A percentile compares a stretch with the other conserved stretches of the same genome.
These are phyloP conservation scores for Pica pica DNA, from an alignment of 2,113 vertebrate species.

Conservation along the genomic window DNA sequence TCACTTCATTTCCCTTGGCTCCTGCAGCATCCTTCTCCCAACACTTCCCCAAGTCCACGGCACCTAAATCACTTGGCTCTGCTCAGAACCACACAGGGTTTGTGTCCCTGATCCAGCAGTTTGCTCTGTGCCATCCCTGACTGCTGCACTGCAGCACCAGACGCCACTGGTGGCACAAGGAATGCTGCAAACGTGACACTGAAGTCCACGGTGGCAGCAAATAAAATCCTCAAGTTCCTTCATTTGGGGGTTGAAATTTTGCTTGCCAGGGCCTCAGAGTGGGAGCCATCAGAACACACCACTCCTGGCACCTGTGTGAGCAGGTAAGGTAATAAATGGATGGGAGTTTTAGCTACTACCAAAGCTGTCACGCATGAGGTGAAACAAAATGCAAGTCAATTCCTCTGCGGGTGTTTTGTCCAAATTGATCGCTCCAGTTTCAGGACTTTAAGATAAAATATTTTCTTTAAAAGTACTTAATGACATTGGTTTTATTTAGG, in stretches of 20 bases:
- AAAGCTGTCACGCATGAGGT: background rate
- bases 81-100: background rate
- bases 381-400: background rate
- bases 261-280: background rate
- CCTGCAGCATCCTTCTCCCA: background rate
- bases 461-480: background rate
- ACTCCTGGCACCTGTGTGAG: background rate
- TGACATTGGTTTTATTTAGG: background rate
- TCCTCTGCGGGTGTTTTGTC: background rate
- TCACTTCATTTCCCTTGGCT: background rate
- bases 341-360: background rate
- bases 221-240: background rate
- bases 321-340: background rate
- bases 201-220: background rate
- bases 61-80: background rate
- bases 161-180: background rate
- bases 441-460: background rate
- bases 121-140: background rate
- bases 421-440: background rate
- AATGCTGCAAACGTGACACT: background rate
- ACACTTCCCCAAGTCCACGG: background rate
- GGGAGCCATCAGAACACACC: background rate
- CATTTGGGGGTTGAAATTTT: background rate
- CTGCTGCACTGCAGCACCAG: constrained; percentile 53
- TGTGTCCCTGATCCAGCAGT: background rate